A percentile compares a stretch with the other conserved stretches of the same genome.
Conservation (phyloP, 2,797 vertebrate species). For the Bufotes viridis region DNA sequence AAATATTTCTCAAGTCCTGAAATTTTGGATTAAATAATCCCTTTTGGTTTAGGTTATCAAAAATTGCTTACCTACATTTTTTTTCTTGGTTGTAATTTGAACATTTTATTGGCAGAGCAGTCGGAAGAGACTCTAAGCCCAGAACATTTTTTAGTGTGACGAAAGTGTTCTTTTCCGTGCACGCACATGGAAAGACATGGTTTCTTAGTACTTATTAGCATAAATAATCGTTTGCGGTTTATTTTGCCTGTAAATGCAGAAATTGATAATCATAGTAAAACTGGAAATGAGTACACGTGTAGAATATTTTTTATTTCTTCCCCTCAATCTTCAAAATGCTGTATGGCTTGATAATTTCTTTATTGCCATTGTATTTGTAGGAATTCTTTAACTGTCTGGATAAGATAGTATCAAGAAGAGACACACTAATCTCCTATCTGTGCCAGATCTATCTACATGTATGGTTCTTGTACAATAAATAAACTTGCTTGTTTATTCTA, state of each 20-base stretch:
- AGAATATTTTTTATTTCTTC: background rate
- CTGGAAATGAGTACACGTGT: background rate
- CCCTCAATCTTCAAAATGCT: background rate
- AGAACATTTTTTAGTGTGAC: slow-evolving; percentile 45
- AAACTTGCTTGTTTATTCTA: too few species aligned
- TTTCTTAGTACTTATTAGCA: slow-evolving; percentile 42
- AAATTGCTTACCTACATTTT: slow-evolving; percentile 33
- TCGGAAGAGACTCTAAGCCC: slow-evolving; percentile 23
- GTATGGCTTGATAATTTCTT: too few species aligned
- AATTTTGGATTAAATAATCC: slow-evolving; percentile 15
- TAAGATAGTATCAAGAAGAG: too few species aligned
- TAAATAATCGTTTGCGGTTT: slow-evolving; percentile 52
- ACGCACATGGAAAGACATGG: slow-evolving; percentile 39
- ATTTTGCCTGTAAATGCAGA: slow-evolving; percentile 47
- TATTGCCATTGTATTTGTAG: too few species aligned
- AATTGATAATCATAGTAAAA: slow-evolving; percentile 44
- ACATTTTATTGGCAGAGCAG: slow-evolving; percentile 43
- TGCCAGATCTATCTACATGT: too few species aligned
- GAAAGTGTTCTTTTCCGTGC: slow-evolving; percentile 45
- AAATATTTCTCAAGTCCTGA: slow-evolving; percentile 44
- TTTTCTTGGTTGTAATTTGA: slow-evolving; percentile 44
- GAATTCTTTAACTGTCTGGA: too few species aligned
- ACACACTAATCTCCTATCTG: too few species aligned
- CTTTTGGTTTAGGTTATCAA: slow-evolving; percentile 46
- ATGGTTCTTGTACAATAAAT: too few species aligned